Evolutionary conservation across 2,113 vertebrate genomes (phyloP).

Genomic region (Dipodomys stephensi): DNA sequence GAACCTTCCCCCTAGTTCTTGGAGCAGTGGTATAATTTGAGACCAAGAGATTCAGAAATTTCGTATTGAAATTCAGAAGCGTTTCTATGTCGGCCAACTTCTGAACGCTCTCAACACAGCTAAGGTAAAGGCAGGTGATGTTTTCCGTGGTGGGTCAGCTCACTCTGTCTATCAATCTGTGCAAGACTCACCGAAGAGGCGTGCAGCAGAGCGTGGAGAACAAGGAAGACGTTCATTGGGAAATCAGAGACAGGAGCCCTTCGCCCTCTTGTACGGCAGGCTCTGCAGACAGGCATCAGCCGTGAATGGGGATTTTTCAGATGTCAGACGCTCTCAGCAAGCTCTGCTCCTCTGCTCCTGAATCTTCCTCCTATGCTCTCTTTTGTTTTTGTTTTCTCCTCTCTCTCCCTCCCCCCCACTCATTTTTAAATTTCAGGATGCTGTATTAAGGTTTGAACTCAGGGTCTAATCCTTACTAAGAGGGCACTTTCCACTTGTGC

Average conservation of each 20-base stretch:
- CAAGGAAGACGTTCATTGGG: conserved; percentile 55
- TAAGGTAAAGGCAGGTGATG: accelerated
- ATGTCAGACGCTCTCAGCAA: not conserved
- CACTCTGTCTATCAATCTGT: conserved; percentile 14
- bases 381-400: too few species aligned
- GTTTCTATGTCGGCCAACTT: conserved; percentile 13
- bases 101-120: not conserved
- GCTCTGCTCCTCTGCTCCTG: not conserved
- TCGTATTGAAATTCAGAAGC: conserved; percentile 35
- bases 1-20: not conserved
- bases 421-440: too few species aligned
- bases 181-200: not conserved
- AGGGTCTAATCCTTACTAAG: too few species aligned
- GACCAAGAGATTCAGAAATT: not conserved
- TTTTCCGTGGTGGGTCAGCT: not conserved
- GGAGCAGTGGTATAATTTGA: not conserved
- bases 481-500: too few species aligned
- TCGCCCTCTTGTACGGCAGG: not conserved
- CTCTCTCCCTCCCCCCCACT: too few species aligned
- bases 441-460: too few species aligned
- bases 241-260: not conserved
- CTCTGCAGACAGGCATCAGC: not conserved
- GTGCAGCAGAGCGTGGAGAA: not conserved
- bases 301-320: conserved; percentile 50
- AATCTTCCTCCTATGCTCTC: not conserved